Percentiles rank a stretch among this genome's conserved stretches.
phyloP scores from a whole-genome alignment of 2,888 invertebrate species.

The Idaea biselata region DNA sequence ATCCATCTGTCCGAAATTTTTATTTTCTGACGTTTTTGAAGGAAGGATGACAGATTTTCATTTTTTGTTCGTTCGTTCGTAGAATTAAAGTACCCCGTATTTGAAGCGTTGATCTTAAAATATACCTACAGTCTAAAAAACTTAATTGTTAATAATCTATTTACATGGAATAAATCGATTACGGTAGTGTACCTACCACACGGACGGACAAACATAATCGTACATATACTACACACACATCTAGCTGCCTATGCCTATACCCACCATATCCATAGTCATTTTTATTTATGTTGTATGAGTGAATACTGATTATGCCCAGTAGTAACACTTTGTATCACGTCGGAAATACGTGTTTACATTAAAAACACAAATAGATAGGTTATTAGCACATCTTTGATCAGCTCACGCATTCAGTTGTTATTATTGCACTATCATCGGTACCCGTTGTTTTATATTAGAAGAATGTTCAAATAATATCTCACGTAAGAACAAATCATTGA shows the following conservation, averaged over 20 bases:
- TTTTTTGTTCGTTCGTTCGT: too few species aligned
- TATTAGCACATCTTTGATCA: constrained; percentile 31
- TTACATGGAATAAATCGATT: too few species aligned
- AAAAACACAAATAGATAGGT: constrained; percentile 20
- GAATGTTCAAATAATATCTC: constrained; percentile 11
- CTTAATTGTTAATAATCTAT: too few species aligned
- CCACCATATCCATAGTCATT: neutral
- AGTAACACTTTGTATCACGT: constrained; percentile 1
- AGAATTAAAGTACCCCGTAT: too few species aligned
- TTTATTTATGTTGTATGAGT: neutral
- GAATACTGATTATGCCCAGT: neutral
- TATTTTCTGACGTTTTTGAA: too few species aligned
- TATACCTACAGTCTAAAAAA: too few species aligned
- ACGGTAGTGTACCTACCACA: too few species aligned
- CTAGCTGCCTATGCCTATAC: neutral
- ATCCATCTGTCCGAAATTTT: too few species aligned
- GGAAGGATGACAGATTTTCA: too few species aligned
- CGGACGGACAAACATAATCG: too few species aligned
- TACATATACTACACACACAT: neutral
- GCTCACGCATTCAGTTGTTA: constrained; percentile 24
- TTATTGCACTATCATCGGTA: constrained; percentile 13
- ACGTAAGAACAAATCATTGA: constrained; percentile 4
- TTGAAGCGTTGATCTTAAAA: too few species aligned
- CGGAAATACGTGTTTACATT: constrained; percentile 20
- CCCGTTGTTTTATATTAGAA: constrained; percentile 16